A percentile compares a stretch with the other conserved stretches of the same genome.
Conservation (phyloP, 2,888 invertebrate species). For the Glyphotaelius pellucidus region DNA sequence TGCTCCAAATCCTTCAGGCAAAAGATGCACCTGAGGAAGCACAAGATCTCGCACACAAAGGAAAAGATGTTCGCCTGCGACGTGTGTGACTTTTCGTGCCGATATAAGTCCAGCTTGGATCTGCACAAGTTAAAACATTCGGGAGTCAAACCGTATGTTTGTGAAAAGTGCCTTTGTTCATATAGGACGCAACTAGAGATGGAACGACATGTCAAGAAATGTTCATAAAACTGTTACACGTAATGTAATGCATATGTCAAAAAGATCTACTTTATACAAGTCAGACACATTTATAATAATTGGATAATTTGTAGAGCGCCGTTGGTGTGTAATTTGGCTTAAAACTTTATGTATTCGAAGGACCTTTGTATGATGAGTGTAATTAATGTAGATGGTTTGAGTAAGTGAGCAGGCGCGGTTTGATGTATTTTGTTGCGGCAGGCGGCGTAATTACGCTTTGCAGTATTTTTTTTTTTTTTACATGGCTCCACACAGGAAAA, state of each 20-base stretch:
- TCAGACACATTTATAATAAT: neutral
- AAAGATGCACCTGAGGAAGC: conserved; percentile 44
- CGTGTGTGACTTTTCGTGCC: conserved; percentile 17
- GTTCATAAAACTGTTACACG: neutral
- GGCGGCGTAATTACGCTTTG: no score
- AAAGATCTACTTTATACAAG: neutral
- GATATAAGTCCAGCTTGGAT: conserved; percentile 29
- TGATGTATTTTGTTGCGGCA: no score
- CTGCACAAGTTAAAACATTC: conserved; percentile 33
- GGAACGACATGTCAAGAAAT: conserved; percentile 29
- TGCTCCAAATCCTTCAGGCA: conserved; percentile 34
- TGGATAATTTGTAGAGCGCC: no score
- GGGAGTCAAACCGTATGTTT: conserved; percentile 15
- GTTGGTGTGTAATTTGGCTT: no score
- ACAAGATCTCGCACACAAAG: conserved; percentile 39
- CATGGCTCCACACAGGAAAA: no score
- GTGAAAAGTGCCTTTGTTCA: conserved; percentile 30
- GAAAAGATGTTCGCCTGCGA: conserved; percentile 42
- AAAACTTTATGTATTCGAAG: no score
- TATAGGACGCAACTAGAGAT: conserved; percentile 41
- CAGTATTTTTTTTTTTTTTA: no score
- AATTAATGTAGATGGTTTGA: no score
- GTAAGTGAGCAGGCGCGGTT: no score
- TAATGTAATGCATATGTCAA: neutral
- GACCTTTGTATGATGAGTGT: no score